A percentile compares a stretch with the other conserved stretches of the same genome.
Conservation (phyloP, 2,797 vertebrate species). For the Spondyliosoma cantharus region DNA sequence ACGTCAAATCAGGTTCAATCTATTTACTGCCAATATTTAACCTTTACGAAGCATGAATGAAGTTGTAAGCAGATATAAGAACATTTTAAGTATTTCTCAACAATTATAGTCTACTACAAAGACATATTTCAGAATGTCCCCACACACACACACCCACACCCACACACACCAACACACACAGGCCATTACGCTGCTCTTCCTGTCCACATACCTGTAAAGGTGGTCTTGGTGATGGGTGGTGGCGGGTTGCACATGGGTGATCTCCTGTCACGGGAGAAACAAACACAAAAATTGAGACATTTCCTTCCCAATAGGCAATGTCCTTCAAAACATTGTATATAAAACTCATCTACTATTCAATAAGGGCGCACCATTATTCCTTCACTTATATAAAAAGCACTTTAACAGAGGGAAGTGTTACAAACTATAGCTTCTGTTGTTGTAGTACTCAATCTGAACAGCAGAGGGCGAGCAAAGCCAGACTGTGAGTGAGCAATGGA, state of each 20-base stretch:
- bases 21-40: not conserved
- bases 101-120: no score
- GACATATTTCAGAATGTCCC: not conserved
- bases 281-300: constrained; percentile 40
- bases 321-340: not conserved
- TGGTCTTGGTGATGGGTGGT: constrained; percentile 96
- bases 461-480: constrained; percentile 62
- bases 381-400: constrained; percentile 1
- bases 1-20: not conserved
- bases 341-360: not conserved
- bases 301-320: not conserved
- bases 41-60: not conserved
- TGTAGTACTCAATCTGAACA: constrained; percentile 67
- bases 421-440: constrained; percentile 49
- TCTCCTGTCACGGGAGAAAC: constrained; percentile 84
- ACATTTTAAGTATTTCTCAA: not conserved
- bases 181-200: not conserved
- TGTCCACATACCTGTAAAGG: constrained; percentile 91
- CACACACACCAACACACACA: not conserved
- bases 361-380: not conserved
- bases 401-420: not conserved
- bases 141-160: not conserved
- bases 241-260: constrained; percentile 97
- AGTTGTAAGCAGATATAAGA: not conserved
- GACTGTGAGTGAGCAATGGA: not conserved